Evolutionary conservation across 2,888 invertebrate species (phyloP).

Genomic region (Leptodirus hochenwartii): DNA sequence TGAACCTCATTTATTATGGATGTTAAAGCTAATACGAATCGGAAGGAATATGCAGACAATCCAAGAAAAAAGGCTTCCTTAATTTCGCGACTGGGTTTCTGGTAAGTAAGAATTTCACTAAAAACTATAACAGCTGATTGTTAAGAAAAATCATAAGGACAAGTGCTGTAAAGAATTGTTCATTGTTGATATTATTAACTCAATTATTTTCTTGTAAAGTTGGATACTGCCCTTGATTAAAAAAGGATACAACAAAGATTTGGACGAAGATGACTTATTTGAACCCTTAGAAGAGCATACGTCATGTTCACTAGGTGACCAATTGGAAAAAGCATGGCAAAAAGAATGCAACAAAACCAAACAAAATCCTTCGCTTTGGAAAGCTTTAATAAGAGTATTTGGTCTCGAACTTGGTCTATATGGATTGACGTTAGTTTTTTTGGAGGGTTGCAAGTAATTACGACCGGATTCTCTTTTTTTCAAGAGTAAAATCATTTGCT

Average conservation of each 20-base stretch:
- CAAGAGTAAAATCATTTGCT: too few relatives aligned
- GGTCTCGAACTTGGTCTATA: constrained; percentile 14
- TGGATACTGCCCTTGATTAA: constrained; percentile 30
- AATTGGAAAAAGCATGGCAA: constrained; percentile 34
- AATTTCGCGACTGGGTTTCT: constrained; percentile 12
- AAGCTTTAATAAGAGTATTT: constrained; percentile 17
- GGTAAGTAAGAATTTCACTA: constrained; percentile 10
- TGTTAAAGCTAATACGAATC: too few relatives aligned
- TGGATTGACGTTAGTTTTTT: constrained; percentile 4
- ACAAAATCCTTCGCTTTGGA: constrained; percentile 15
- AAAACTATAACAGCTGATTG: background rate
- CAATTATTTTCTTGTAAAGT: constrained; percentile 26
- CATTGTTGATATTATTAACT: constrained; percentile 2
- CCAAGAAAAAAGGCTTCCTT: constrained; percentile 11
- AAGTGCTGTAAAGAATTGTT: too few relatives aligned
- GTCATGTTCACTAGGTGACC: constrained; percentile 41
- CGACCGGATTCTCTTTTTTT: too few relatives aligned
- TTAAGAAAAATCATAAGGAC: background rate
- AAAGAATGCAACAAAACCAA: constrained; percentile 12
- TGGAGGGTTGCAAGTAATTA: too few relatives aligned
- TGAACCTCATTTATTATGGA: too few relatives aligned
- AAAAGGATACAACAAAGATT: constrained; percentile 27
- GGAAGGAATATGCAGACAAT: too few relatives aligned
- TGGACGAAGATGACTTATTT: constrained; percentile 30
- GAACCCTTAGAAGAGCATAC: constrained; percentile 33